Percentiles rank a stretch among this genome's conserved stretches.
Conservation (phyloP, 2,113 vertebrate genomes). For the Suncus etruscus region DNA sequence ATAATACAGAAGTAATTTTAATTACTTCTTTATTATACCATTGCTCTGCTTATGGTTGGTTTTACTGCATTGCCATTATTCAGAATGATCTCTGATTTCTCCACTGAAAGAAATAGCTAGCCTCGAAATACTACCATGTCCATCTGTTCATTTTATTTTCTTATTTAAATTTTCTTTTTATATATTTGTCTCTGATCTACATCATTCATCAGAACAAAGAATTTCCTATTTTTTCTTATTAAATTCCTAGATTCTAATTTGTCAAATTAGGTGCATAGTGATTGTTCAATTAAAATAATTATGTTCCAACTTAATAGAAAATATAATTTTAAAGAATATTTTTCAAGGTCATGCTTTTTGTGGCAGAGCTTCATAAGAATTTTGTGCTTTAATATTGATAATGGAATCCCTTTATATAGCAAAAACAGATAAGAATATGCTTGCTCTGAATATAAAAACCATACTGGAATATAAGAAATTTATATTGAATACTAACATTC, state of each 20-base stretch:
- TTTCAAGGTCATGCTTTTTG: background rate
- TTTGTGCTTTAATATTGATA: background rate
- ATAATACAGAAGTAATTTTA: background rate
- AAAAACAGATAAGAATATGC: background rate
- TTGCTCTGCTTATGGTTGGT: too few relatives aligned
- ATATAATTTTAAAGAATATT: background rate
- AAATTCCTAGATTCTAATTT: background rate
- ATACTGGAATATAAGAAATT: background rate
- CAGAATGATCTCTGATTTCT: background rate
- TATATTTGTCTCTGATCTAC: background rate
- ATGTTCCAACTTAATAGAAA: background rate
- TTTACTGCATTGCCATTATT: background rate
- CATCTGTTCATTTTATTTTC: background rate
- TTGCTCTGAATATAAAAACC: background rate
- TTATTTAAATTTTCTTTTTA: background rate
- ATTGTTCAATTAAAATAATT: background rate
- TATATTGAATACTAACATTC: background rate
- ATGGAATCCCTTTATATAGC: background rate
- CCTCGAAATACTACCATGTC: background rate
- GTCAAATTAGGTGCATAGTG: background rate
- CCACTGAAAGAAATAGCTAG: background rate
- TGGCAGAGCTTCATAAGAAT: background rate
- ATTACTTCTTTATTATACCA: background rate
- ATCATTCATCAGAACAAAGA: background rate
- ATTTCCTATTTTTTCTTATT: background rate